Conservation (phyloP, 1,140 invertebrate species). For the Ceratitis capitata region DNA sequence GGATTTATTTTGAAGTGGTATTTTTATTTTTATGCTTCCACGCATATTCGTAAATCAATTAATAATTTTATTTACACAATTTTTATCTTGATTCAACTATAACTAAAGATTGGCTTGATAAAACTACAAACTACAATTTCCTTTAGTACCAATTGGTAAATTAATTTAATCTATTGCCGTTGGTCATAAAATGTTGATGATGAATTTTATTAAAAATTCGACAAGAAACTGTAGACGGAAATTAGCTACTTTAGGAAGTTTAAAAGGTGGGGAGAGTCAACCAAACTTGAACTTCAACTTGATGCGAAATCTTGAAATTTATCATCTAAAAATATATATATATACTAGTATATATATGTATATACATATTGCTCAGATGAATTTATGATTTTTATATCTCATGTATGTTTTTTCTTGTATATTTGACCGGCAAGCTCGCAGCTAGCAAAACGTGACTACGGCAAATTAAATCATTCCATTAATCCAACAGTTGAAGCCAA, state of each 20-base stretch:
- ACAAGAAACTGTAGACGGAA: background rate
- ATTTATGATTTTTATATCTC: no score
- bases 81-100: background rate
- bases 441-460: background rate
- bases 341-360: background rate
- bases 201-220: background rate
- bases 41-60: background rate
- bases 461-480: background rate
- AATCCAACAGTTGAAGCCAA: background rate
- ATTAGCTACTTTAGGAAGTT: background rate
- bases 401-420: no score
- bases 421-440: background rate
- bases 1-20: background rate
- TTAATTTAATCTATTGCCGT: background rate
- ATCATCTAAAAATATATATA: background rate
- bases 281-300: constrained; percentile 8
- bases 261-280: background rate
- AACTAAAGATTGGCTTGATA: background rate
- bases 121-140: background rate
- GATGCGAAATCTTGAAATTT: background rate
- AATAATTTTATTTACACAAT: background rate
- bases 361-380: no score
- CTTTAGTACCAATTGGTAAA: background rate
- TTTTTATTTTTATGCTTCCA: background rate
- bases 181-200: background rate